Percentiles rank a stretch among this genome's conserved stretches.
phyloP scores from a whole-genome alignment of 1,140 invertebrate genomes.

The Megalopta genalis region DNA sequence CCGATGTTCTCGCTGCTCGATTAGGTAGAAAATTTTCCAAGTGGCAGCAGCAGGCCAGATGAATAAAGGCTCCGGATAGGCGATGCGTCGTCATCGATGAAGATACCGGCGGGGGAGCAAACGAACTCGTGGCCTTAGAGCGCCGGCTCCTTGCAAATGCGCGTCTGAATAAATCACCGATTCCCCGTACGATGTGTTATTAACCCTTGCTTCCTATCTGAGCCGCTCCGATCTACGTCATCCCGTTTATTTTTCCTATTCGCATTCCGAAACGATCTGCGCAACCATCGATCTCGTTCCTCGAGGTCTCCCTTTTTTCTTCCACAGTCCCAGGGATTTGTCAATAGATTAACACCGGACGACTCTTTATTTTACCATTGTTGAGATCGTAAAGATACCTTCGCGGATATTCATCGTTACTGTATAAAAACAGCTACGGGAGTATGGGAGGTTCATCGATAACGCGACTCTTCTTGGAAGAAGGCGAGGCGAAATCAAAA shows the following conservation, averaged over 20 bases:
- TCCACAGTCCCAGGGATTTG: no score
- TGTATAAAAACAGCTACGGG: no score
- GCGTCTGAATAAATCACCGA: background rate
- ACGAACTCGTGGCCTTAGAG: constrained; percentile 35
- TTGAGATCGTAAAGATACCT: no score
- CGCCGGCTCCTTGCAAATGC: constrained; percentile 21
- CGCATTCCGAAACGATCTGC: background rate
- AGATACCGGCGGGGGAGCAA: constrained; percentile 28
- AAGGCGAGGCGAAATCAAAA: background rate
- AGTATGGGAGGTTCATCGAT: no score
- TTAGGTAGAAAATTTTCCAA: constrained; percentile 15
- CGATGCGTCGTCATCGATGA: constrained; percentile 24
- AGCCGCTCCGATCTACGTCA: background rate
- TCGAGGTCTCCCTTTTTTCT: no score
- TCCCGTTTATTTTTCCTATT: background rate
- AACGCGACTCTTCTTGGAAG: background rate
- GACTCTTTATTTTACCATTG: no score
- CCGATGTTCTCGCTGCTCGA: background rate
- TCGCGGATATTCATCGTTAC: no score
- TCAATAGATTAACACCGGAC: no score
- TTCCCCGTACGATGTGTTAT: background rate
- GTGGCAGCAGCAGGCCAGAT: background rate
- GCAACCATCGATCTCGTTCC: no score
- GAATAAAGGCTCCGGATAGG: background rate
- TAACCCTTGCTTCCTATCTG: constrained; percentile 1